A percentile compares a stretch with the other conserved stretches of the same genome.
Evolutionary conservation across 2,113 vertebrate species (phyloP).

Genomic region (Upupa epops): DNA sequence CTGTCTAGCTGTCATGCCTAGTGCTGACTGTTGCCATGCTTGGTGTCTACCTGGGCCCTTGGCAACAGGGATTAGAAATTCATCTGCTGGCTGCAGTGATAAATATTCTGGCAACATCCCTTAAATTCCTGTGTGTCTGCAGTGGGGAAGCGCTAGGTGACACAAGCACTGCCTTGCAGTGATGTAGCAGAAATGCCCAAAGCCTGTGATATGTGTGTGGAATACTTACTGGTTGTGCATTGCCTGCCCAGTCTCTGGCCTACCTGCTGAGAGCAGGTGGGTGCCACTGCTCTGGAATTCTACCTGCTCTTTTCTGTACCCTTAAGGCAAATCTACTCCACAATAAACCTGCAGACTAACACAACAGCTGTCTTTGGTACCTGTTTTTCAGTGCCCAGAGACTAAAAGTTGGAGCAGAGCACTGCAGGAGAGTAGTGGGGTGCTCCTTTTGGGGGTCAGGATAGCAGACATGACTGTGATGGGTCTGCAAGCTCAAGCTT

Average conservation of each 20-base stretch:
- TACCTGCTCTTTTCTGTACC: slow-evolving; percentile 69
- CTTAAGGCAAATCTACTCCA: slow-evolving; percentile 52
- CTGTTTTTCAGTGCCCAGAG: slow-evolving; percentile 55
- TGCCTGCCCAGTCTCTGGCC: neutral
- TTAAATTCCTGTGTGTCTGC: rapidly evolving
- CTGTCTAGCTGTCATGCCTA: neutral
- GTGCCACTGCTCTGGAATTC: slow-evolving; percentile 21
- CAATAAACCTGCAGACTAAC: slow-evolving; percentile 72
- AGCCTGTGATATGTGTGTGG: neutral
- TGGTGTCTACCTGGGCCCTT: rapidly evolving
- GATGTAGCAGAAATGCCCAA: neutral
- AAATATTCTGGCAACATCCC: neutral
- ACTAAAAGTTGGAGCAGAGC: neutral
- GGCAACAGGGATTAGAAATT: rapidly evolving
- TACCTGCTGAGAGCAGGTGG: neutral
- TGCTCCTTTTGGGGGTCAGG: neutral
- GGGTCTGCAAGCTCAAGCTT: neutral
- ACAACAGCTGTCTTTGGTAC: slow-evolving; percentile 40
- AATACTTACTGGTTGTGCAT: neutral
- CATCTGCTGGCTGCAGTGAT: rapidly evolving
- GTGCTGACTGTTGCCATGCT: neutral
- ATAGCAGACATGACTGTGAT: neutral
- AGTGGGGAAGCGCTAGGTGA: rapidly evolving
- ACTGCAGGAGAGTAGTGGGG: neutral
- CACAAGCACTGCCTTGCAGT: neutral